A percentile compares a stretch with the other conserved stretches of the same genome.
Evolutionary conservation across 2,797 vertebrate species (phyloP).

Genomic region (Gallinago solitaria): DNA sequence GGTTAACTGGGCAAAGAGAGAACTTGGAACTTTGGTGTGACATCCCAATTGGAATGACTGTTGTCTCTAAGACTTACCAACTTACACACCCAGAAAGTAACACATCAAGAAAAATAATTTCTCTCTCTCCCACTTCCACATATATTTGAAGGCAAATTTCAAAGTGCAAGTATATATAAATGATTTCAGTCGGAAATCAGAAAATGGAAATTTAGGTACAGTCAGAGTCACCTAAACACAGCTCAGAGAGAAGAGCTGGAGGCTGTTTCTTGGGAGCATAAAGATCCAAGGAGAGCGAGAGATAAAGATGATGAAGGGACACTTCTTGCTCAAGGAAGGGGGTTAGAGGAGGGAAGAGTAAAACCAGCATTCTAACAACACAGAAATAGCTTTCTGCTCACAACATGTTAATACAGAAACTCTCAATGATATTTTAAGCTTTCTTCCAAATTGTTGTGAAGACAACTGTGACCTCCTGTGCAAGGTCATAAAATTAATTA

Average conservation of each 20-base stretch:
- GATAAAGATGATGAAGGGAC: background rate
- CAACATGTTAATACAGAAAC: background rate
- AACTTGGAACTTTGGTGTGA: rapidly evolving
- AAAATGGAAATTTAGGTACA: background rate
- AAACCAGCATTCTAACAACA: background rate
- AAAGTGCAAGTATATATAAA: background rate
- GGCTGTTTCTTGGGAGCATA: background rate
- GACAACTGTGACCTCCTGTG: background rate
- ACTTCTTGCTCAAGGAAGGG: background rate
- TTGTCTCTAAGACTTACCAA: background rate
- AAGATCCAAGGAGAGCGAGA: background rate
- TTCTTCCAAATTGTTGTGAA: background rate
- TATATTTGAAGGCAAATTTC: background rate
- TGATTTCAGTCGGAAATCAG: background rate
- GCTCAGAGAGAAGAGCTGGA: background rate
- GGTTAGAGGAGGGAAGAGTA: background rate
- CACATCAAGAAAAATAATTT: background rate
- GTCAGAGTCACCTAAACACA: background rate
- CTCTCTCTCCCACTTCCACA: background rate
- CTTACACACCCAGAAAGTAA: background rate
- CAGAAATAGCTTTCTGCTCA: background rate
- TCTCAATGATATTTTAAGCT: background rate
- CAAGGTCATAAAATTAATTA: background rate
- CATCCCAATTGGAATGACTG: background rate
- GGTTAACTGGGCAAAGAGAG: background rate